Conservation (phyloP, 2,113 vertebrate species). For the Falco punctatus region DNA sequence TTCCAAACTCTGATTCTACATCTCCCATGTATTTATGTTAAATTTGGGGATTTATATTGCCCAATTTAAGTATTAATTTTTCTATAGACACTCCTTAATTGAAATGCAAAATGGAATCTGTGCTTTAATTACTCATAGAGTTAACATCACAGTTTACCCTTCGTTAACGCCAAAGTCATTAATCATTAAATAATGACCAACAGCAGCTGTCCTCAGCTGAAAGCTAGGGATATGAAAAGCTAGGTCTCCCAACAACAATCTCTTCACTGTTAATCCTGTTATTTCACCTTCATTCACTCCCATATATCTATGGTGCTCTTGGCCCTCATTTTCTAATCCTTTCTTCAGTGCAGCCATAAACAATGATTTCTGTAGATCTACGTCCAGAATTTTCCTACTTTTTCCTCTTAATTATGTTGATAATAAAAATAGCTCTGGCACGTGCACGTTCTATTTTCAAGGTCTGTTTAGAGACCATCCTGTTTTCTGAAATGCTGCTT, state of each 20-base stretch:
- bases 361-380: neutral
- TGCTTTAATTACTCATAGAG: neutral
- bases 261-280: neutral
- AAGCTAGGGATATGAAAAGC: neutral
- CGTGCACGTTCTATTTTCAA: neutral
- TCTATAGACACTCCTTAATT: neutral
- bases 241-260: neutral
- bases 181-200: neutral
- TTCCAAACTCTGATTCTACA: neutral
- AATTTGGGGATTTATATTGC: neutral
- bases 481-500: neutral
- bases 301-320: neutral
- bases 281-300: neutral
- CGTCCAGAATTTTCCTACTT: neutral
- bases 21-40: neutral
- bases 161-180: neutral
- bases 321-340: neutral
- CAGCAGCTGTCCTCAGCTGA: neutral
- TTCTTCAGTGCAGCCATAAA: neutral
- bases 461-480: neutral
- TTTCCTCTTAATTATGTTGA: neutral
- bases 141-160: neutral
- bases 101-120: neutral
- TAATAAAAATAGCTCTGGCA: neutral
- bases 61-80: neutral